Conservation (phyloP, 1,140 invertebrate species). For the Myzus persicae region DNA sequence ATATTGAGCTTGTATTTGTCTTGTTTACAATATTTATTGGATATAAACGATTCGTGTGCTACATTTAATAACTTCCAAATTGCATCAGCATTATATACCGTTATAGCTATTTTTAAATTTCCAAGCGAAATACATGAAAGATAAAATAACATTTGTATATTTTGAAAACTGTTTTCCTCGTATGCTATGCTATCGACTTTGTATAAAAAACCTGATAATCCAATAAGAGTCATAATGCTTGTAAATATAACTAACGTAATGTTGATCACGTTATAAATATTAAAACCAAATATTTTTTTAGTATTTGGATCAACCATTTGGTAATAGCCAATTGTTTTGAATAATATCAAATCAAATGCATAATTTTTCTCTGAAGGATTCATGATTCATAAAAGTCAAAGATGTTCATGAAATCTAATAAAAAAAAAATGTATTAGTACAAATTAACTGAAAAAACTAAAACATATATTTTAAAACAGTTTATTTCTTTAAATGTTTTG, state of each 20-base stretch:
- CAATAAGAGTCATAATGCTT: neutral
- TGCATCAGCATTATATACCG: neutral
- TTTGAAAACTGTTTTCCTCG: neutral
- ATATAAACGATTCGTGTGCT: neutral
- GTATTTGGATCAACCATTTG: slow-evolving; percentile 14
- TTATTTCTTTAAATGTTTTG: neutral
- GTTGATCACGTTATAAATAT: neutral
- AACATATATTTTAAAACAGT: too few species aligned
- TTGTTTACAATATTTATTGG: slow-evolving; percentile 11
- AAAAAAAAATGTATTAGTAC: neutral
- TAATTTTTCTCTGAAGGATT: neutral
- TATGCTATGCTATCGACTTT: neutral
- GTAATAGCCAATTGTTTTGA: neutral
- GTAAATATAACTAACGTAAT: neutral
- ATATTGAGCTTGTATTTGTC: neutral
- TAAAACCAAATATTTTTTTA: slow-evolving; percentile 13
- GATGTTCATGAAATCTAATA: neutral
- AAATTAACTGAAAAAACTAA: too few species aligned
- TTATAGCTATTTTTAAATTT: neutral
- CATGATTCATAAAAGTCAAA: neutral
- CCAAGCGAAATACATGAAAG: neutral
- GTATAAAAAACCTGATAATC: neutral
- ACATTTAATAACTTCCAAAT: neutral
- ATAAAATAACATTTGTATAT: neutral
- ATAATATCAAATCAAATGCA: neutral